Evolutionary conservation across 1,140 invertebrate genomes (phyloP).

Genomic region (Neotoxoptera formosana): DNA sequence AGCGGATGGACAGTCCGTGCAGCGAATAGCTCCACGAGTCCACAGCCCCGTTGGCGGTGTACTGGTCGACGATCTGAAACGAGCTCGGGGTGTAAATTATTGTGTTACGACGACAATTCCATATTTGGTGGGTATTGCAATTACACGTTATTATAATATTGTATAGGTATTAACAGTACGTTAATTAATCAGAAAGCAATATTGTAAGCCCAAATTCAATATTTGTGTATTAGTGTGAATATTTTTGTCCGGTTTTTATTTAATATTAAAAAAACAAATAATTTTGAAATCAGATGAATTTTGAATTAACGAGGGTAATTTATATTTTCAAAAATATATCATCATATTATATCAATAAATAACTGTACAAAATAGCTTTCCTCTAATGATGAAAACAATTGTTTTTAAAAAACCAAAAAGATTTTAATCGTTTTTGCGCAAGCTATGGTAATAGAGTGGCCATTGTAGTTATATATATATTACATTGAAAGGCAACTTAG

Average conservation of each 20-base stretch:
- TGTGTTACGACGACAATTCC: background rate
- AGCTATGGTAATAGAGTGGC: background rate
- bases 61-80: conserved; percentile 24
- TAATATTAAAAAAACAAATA: too few species aligned
- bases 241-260: background rate
- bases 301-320: too few species aligned
- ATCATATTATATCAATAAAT: too few species aligned
- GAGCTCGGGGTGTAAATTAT: background rate
- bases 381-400: too few species aligned
- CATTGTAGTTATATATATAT: background rate
- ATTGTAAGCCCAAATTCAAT: background rate
- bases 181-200: background rate
- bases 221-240: background rate
- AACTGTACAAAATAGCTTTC: too few species aligned
- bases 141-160: background rate
- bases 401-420: too few species aligned
- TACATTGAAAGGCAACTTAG: background rate
- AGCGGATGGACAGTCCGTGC: background rate
- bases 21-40: background rate
- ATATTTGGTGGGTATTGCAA: too few species aligned
- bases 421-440: background rate
- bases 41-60: background rate
- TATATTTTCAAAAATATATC: too few species aligned
- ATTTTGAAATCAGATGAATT: too few species aligned
- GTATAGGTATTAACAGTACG: background rate